These are phyloP conservation scores for Platycnemis pennipes DNA, from an alignment of 2,888 invertebrate genomes.

Conservation along the genomic window DNA sequence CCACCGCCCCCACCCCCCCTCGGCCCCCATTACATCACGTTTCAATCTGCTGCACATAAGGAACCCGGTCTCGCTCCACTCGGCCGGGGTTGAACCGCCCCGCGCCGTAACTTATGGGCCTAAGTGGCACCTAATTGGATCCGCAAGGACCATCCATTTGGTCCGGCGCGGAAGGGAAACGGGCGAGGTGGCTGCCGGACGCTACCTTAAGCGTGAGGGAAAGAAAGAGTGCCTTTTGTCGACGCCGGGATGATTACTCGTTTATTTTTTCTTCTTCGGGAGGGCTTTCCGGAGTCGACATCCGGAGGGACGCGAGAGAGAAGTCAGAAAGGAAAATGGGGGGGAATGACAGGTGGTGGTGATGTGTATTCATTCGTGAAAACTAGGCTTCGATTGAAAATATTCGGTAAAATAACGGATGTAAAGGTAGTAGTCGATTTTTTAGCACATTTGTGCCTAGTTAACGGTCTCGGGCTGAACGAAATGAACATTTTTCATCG, in stretches of 20 bases:
- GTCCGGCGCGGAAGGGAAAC: background rate
- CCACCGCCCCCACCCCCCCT: background rate
- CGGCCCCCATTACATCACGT: background rate
- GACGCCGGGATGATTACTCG: background rate
- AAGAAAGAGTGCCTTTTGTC: background rate
- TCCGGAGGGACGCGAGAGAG: background rate
- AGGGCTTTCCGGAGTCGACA: background rate
- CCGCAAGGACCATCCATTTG: background rate
- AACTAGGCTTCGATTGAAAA: too few species aligned
- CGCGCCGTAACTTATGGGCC: conserved; percentile 35
- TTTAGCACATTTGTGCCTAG: too few species aligned
- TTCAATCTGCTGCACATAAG: background rate
- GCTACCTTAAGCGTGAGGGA: background rate
- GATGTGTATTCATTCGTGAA: too few species aligned
- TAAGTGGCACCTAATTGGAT: conserved; percentile 33
- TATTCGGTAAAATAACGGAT: too few species aligned
- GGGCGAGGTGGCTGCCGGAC: background rate
- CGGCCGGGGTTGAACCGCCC: background rate
- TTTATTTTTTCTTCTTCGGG: background rate
- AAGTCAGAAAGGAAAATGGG: too few species aligned
- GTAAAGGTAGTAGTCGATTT: too few species aligned
- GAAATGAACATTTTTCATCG: too few species aligned
- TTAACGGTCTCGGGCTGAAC: too few species aligned
- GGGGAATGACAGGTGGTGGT: too few species aligned
- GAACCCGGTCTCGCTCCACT: background rate